Conservation (phyloP, 2,888 invertebrate genomes). For the Cataglyphis albicans region DNA sequence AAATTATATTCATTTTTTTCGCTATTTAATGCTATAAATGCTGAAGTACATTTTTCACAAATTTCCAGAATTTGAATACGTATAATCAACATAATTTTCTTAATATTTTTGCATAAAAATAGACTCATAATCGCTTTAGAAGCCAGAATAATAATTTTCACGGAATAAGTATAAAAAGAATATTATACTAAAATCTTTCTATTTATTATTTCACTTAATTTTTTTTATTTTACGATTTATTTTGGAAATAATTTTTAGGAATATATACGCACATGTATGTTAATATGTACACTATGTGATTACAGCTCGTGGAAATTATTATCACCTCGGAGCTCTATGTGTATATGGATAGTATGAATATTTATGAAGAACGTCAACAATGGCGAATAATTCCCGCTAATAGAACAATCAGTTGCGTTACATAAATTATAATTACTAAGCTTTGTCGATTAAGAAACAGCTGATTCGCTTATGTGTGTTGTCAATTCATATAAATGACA, state of each 20-base stretch:
- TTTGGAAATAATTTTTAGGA: not conserved
- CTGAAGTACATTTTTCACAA: not conserved
- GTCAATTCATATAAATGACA: slow-evolving; percentile 19
- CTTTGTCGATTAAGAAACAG: slow-evolving; percentile 6
- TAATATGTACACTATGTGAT: slow-evolving; percentile 33
- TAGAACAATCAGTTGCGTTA: not conserved
- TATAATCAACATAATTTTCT: not conserved
- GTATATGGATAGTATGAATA: slow-evolving; percentile 73
- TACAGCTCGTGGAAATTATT: slow-evolving; percentile 79
- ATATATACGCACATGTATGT: not conserved
- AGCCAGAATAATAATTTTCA: not conserved
- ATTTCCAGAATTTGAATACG: not conserved
- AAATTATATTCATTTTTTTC: not conserved
- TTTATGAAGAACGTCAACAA: slow-evolving; percentile 29
- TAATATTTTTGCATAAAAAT: not conserved
- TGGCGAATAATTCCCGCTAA: not conserved
- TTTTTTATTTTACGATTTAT: not conserved
- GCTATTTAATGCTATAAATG: not conserved
- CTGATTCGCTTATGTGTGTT: not conserved
- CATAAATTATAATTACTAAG: not conserved
- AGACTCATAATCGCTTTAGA: not conserved
- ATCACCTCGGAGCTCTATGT: slow-evolving; percentile 80
- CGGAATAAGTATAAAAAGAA: not conserved
- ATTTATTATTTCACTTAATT: slow-evolving; percentile 10
- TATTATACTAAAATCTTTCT: not conserved